Percentiles rank a stretch among this genome's conserved stretches.
Conservation (phyloP, 2,113 vertebrate genomes). For the Desmodus rotundus region DNA sequence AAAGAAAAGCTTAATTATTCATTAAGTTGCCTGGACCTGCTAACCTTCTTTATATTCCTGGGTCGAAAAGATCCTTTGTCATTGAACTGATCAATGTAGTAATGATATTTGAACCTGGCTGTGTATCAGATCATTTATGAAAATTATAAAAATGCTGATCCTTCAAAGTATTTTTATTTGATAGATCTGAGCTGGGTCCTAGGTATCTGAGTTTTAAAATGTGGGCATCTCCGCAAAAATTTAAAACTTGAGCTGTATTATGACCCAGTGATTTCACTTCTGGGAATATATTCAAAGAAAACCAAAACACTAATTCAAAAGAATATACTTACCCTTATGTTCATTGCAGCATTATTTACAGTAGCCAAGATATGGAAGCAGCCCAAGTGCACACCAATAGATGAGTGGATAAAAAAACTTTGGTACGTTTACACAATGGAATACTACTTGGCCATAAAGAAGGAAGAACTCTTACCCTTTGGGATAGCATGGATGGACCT, state of each 20-base stretch:
- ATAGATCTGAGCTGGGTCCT: background rate
- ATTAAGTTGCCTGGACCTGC: background rate
- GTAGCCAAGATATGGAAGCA: background rate
- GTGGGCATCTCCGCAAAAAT: background rate
- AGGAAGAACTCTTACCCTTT: background rate
- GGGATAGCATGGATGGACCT: background rate
- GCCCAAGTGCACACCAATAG: background rate
- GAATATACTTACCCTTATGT: background rate
- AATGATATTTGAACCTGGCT: background rate
- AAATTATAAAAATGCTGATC: background rate
- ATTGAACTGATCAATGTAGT: background rate
- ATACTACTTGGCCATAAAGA: background rate
- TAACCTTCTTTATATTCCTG: background rate
- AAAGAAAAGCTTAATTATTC: slow-evolving; percentile 60
- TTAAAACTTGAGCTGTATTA: background rate
- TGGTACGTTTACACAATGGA: background rate
- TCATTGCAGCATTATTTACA: background rate
- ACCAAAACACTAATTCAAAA: background rate
- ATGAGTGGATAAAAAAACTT: background rate
- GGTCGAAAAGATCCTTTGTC: background rate
- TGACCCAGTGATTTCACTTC: background rate
- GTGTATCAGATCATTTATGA: background rate
- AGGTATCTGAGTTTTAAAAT: background rate
- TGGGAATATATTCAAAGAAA: background rate
- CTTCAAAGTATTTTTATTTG: background rate